Percentiles rank a stretch among this genome's conserved stretches.
Conservation (phyloP, 2,113 vertebrate species). For the Bombycilla garrulus region DNA sequence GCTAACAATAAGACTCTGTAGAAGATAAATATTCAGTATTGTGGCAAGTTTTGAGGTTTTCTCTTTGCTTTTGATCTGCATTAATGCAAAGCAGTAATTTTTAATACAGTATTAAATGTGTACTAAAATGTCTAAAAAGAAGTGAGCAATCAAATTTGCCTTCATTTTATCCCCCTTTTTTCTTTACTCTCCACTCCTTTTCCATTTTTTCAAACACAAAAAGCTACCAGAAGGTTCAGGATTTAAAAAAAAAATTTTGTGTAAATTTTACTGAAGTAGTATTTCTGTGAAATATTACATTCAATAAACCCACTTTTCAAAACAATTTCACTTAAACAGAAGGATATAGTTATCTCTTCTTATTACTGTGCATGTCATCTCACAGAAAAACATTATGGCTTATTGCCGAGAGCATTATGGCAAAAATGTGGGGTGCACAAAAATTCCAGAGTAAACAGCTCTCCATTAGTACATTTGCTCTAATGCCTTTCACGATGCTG, state of each 20-base stretch:
- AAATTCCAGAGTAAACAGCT: not conserved
- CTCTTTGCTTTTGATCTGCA: not conserved
- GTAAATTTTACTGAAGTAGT: not conserved
- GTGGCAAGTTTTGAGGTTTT: not conserved
- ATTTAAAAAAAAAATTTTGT: not conserved
- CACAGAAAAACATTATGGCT: not conserved
- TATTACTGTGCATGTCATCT: not conserved
- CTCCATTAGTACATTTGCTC: not conserved
- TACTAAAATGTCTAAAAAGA: not conserved
- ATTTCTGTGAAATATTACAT: not conserved
- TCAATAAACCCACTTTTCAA: not conserved
- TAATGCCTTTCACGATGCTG: not conserved
- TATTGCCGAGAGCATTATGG: not conserved
- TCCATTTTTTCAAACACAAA: not conserved
- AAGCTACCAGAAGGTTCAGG: not conserved
- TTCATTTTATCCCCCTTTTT: rapidly evolving
- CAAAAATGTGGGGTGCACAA: not conserved
- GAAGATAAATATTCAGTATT: not conserved
- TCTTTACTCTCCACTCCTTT: not conserved
- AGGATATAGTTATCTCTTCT: not conserved
- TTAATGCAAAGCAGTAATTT: not conserved
- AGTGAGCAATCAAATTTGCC: not conserved
- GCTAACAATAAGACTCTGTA: not conserved
- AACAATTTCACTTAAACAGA: not conserved
- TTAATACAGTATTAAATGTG: not conserved